Evolutionary conservation across 2,888 invertebrate genomes (phyloP).

Genomic region (Hydrotaea cyrtoneurina): DNA sequence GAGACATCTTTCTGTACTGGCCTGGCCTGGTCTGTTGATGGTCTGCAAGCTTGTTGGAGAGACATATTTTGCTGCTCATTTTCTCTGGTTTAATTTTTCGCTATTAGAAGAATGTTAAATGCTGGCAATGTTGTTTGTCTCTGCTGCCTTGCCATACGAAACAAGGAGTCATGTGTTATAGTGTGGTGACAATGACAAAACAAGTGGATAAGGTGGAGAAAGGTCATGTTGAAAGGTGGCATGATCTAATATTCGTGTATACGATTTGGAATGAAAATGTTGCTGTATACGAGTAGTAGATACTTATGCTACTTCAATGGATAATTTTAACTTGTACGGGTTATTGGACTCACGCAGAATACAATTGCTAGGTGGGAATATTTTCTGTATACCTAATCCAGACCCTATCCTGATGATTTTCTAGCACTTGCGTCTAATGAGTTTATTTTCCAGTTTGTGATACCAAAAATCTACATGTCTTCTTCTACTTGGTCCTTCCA

Average conservation of each 20-base stretch:
- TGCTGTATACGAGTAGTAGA: too few relatives aligned
- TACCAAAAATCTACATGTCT: too few relatives aligned
- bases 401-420: too few relatives aligned
- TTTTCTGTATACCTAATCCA: too few relatives aligned
- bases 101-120: conserved; percentile 24
- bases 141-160: neutral
- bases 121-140: neutral
- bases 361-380: too few relatives aligned
- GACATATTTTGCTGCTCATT: neutral
- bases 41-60: neutral
- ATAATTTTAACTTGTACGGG: too few relatives aligned
- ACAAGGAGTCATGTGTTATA: conserved; percentile 5
- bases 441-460: too few relatives aligned
- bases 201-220: conserved; percentile 25
- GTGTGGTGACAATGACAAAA: conserved; percentile 27
- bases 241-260: conserved; percentile 31
- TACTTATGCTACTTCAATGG: too few relatives aligned
- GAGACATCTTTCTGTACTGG: conserved; percentile 41
- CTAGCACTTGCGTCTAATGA: too few relatives aligned
- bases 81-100: neutral
- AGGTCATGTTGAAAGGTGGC: conserved; percentile 31
- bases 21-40: neutral
- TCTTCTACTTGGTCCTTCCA: too few relatives aligned
- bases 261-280: conserved; percentile 8
- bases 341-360: too few relatives aligned